phyloP scores from a whole-genome alignment of 2,113 vertebrate species.

The Hylia prasina region DNA sequence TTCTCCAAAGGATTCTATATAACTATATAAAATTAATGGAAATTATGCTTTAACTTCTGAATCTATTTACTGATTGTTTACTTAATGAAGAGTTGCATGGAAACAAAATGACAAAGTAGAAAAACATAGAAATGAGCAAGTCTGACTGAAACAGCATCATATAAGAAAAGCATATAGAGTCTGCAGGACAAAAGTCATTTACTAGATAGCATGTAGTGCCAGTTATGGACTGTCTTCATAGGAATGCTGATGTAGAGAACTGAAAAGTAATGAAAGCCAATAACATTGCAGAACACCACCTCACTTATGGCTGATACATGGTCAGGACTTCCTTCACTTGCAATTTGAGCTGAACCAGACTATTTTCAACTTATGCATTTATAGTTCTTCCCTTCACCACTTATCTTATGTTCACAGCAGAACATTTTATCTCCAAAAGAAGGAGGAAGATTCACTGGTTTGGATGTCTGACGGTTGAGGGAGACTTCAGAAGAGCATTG shows the following conservation, averaged over 20 bases:
- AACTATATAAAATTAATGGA: not conserved
- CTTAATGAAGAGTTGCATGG: not conserved
- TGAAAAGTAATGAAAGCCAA: not conserved
- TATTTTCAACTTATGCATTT: not conserved
- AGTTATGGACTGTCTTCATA: not conserved
- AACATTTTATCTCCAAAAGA: not conserved
- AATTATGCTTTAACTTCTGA: not conserved
- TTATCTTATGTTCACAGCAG: not conserved
- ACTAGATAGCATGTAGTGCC: not conserved
- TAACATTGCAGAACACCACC: not conserved
- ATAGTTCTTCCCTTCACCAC: not conserved
- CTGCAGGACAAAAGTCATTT: constrained; percentile 23
- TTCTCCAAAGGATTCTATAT: not conserved
- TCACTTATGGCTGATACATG: not conserved
- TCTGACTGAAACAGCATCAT: not conserved
- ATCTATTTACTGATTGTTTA: not conserved
- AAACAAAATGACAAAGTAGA: not conserved
- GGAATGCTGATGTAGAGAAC: not conserved
- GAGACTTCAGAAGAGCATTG: not conserved
- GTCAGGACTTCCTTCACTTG: not conserved
- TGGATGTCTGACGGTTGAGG: not conserved
- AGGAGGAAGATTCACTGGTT: not conserved
- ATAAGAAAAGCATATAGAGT: not conserved
- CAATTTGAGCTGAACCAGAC: not conserved
- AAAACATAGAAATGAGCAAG: not conserved